Percentiles rank a stretch among this genome's conserved stretches.
Evolutionary conservation across 2,797 vertebrate genomes (phyloP).

Genomic region (Acanthurus tractus): DNA sequence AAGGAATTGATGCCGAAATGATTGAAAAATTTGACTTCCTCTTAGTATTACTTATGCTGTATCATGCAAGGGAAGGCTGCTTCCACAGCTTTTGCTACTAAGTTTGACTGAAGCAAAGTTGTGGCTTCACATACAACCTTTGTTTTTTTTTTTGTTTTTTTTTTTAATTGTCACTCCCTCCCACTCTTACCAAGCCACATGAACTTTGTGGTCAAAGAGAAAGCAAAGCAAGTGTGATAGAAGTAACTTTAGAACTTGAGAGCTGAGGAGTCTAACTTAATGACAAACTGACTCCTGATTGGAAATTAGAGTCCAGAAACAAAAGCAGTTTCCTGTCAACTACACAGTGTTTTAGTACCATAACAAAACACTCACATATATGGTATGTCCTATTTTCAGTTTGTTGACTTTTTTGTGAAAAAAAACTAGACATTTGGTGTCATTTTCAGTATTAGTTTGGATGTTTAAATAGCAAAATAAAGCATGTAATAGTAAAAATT

Average conservation of each 20-base stretch:
- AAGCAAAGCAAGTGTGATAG: conserved; percentile 23
- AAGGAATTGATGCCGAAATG: conserved; percentile 40
- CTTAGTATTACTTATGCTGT: conserved; percentile 51
- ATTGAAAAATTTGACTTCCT: conserved; percentile 47
- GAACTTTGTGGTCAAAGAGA: conserved; percentile 52
- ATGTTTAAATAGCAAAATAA: conserved; percentile 1
- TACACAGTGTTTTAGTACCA: conserved; percentile 7
- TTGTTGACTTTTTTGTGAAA: neutral
- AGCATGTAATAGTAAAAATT: no score
- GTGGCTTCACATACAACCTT: conserved; percentile 31
- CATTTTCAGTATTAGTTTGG: no score
- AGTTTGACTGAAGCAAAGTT: conserved; percentile 60
- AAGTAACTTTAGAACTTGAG: conserved; percentile 14
- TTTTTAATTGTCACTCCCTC: conserved; percentile 37
- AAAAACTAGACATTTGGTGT: neutral
- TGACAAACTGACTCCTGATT: neutral
- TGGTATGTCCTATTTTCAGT: neutral
- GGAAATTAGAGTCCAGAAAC: conserved; percentile 18
- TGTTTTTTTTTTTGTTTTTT: conserved; percentile 21
- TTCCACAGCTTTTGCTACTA: conserved; percentile 34
- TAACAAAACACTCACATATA: conserved; percentile 12
- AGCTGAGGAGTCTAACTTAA: conserved; percentile 23
- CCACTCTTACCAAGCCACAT: conserved; percentile 17
- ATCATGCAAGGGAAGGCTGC: conserved; percentile 47
- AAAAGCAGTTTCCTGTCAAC: conserved; percentile 32